These are phyloP conservation scores for Plagodis pulveraria DNA, from an alignment of 2,888 invertebrate genomes.

Conservation along the genomic window DNA sequence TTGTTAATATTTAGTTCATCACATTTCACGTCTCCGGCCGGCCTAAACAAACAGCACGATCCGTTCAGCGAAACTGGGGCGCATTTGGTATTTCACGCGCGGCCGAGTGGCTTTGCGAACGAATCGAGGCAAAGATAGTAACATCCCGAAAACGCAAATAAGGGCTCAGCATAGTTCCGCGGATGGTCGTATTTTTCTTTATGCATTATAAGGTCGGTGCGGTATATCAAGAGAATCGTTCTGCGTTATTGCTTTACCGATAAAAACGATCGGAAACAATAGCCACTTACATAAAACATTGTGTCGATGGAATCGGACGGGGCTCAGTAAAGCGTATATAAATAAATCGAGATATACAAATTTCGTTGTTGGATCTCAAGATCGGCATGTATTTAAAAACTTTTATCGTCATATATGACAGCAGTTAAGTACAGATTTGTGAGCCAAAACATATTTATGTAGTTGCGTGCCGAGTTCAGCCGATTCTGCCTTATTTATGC, in stretches of 20 bases:
- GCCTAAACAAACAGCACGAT: constrained; percentile 81
- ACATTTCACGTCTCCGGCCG: constrained; percentile 67
- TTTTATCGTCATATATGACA: constrained; percentile 29
- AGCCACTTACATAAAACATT: constrained; percentile 65
- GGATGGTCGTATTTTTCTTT: constrained; percentile 76
- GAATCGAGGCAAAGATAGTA: constrained; percentile 79
- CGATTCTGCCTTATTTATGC: constrained; percentile 73
- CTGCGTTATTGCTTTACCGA: constrained; percentile 69
- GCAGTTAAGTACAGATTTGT: constrained; percentile 32
- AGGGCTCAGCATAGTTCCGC: constrained; percentile 73
- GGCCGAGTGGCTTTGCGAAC: constrained; percentile 75
- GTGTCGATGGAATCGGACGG: constrained; percentile 50
- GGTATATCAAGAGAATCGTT: constrained; percentile 69
- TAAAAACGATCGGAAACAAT: constrained; percentile 69
- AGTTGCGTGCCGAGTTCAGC: constrained; percentile 56
- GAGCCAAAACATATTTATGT: constrained; percentile 19
- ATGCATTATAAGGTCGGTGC: constrained; percentile 72
- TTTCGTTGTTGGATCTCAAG: constrained; percentile 53
- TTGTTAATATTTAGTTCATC: constrained; percentile 75
- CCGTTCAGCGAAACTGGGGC: constrained; percentile 79
- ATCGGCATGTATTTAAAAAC: constrained; percentile 15
- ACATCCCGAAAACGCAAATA: constrained; percentile 80
- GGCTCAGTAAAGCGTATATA: constrained; percentile 51
- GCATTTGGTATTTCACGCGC: constrained; percentile 83
- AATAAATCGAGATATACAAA: constrained; percentile 39